These are phyloP conservation scores for Tryphoninae sp. DNA, from an alignment of 2,888 invertebrate genomes.

Conservation along the genomic window DNA sequence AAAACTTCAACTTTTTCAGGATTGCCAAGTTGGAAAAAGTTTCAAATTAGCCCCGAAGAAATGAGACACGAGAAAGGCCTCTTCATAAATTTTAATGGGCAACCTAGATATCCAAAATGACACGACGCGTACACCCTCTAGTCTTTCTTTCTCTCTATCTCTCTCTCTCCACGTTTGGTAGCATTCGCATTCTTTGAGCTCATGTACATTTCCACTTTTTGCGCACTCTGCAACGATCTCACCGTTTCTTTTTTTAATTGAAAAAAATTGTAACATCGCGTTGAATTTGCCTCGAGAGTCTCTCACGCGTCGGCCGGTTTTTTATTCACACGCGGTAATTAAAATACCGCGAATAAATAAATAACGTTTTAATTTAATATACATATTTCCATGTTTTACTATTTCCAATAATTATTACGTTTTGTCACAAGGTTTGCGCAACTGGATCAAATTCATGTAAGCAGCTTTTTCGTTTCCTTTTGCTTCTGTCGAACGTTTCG, in stretches of 20 bases:
- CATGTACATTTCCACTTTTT: conserved; percentile 30
- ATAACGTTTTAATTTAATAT: too few species aligned
- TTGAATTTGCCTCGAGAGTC: too few species aligned
- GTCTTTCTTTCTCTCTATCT: too few species aligned
- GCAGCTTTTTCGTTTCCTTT: conserved; percentile 22
- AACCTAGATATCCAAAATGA: conserved; percentile 58
- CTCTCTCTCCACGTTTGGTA: too few species aligned
- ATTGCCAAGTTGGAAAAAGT: conserved; percentile 60
- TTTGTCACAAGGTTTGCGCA: not conserved
- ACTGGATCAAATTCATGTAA: not conserved
- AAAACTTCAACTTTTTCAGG: conserved; percentile 59
- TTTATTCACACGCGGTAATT: too few species aligned
- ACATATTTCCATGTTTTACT: not conserved
- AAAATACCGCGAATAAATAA: too few species aligned
- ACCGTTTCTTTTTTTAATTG: too few species aligned
- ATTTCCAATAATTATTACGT: not conserved
- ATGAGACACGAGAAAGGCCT: conserved; percentile 58
- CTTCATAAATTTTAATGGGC: conserved; percentile 62
- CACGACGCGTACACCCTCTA: conserved; percentile 38
- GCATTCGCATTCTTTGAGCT: conserved; percentile 29
- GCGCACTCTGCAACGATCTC: conserved; percentile 1
- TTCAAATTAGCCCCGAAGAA: conserved; percentile 62
- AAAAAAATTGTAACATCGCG: too few species aligned
- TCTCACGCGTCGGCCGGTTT: too few species aligned
- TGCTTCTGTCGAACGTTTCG: not conserved